Conservation (phyloP, 2,888 invertebrate species). For the Volucella zonaria region DNA sequence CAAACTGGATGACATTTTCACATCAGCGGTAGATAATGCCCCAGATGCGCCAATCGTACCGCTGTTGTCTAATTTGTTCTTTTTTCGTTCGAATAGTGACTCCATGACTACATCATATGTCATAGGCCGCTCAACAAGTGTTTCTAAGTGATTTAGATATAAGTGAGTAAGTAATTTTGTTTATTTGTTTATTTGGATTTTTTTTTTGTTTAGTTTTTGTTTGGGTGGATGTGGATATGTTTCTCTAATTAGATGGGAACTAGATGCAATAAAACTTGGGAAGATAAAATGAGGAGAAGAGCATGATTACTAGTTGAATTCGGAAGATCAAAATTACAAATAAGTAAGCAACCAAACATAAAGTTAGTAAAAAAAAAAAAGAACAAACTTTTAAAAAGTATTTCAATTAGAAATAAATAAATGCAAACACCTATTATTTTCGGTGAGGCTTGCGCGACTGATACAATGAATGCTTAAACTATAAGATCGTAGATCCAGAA, state of each 20-base stretch:
- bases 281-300: constrained; percentile 61
- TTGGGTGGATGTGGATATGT: constrained; percentile 19
- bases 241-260: constrained; percentile 49
- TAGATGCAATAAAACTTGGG: constrained; percentile 60
- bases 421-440: no score
- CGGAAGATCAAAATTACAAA: background rate
- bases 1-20: constrained; percentile 83
- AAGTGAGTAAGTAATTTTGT: constrained; percentile 58
- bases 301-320: constrained; percentile 58
- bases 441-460: no score
- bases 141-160: constrained; percentile 77
- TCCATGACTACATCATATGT: constrained; percentile 82
- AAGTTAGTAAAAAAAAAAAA: no score
- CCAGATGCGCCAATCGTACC: constrained; percentile 68
- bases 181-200: constrained; percentile 26
- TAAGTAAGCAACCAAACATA: no score
- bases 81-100: constrained; percentile 77
- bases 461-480: no score
- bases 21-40: constrained; percentile 60
- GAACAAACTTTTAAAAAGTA: no score
- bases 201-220: constrained; percentile 14
- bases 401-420: no score
- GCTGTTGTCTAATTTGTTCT: constrained; percentile 74
- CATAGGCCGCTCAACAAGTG: constrained; percentile 77
- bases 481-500: no score